Evolutionary conservation across 2,888 invertebrate genomes (phyloP).

Genomic region (Ashinkailepas kermadecensis): DNA sequence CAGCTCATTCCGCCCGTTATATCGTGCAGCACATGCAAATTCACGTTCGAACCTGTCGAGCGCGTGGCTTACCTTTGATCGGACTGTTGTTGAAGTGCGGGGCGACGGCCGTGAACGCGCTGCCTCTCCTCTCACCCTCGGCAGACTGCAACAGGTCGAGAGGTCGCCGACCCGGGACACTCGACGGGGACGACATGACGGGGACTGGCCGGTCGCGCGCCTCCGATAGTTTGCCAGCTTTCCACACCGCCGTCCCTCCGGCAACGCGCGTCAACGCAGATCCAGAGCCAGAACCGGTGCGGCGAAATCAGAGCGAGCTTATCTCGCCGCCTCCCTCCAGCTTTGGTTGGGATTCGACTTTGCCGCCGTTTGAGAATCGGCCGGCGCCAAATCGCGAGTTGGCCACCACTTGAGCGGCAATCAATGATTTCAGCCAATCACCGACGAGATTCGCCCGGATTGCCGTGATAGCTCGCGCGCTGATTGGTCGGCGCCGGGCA

Average conservation of each 20-base stretch:
- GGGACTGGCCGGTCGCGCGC: too few species aligned
- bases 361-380: conserved; percentile 9
- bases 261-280: too few species aligned
- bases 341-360: conserved; percentile 17
- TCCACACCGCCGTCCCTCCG: too few species aligned
- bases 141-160: not conserved
- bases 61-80: not conserved
- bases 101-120: conserved; percentile 9
- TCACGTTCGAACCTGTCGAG: not conserved
- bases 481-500: conserved; percentile 11
- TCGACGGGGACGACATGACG: not conserved
- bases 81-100: not conserved
- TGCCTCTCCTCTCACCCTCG: not conserved
- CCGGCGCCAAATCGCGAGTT: conserved; percentile 11
- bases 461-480: conserved; percentile 17
- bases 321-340: not conserved
- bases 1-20: too few species aligned
- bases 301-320: not conserved
- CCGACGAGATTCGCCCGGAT: conserved; percentile 2
- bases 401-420: conserved; percentile 8
- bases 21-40: not conserved
- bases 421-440: conserved; percentile 23
- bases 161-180: not conserved
- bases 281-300: too few species aligned
- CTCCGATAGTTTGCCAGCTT: too few species aligned